Conservation (phyloP, 2,797 vertebrate genomes). For the Chanos chanos region DNA sequence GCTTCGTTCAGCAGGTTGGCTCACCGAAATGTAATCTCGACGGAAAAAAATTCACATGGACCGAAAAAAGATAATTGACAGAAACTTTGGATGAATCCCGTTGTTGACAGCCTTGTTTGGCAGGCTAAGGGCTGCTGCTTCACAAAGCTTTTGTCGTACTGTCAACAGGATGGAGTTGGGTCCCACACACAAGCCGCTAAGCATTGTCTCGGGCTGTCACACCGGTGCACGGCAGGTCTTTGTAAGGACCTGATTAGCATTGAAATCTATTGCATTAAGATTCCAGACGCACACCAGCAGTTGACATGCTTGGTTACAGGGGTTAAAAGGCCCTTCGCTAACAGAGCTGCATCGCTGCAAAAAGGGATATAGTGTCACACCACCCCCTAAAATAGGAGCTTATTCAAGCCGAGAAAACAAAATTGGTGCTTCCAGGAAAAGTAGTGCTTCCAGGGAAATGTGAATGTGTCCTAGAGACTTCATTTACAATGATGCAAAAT, state of each 20-base stretch:
- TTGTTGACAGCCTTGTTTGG: slow-evolving; percentile 59
- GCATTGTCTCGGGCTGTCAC: slow-evolving; percentile 58
- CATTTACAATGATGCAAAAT: too few relatives aligned
- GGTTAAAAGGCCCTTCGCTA: slow-evolving; percentile 63
- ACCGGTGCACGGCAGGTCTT: slow-evolving; percentile 52
- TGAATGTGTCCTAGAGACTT: too few relatives aligned
- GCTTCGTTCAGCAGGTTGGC: too few relatives aligned
- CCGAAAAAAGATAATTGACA: slow-evolving; percentile 2
- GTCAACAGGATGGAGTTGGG: slow-evolving; percentile 49
- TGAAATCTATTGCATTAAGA: slow-evolving; percentile 64
- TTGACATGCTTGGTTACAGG: slow-evolving; percentile 56
- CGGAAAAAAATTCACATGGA: too few relatives aligned
- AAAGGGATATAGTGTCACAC: too few relatives aligned
- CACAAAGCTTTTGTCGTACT: slow-evolving; percentile 56
- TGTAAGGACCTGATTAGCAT: slow-evolving; percentile 64
- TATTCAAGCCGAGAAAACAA: too few relatives aligned
- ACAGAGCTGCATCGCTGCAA: slow-evolving; percentile 35
- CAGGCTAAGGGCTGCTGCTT: slow-evolving; percentile 50
- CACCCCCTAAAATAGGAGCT: too few relatives aligned
- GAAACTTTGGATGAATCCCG: slow-evolving; percentile 2
- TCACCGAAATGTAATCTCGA: too few relatives aligned
- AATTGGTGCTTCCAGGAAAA: too few relatives aligned
- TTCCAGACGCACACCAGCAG: slow-evolving; percentile 57
- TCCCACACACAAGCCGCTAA: slow-evolving; percentile 41
- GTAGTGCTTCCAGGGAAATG: too few relatives aligned